Conservation (phyloP, 2,888 invertebrate genomes). For the Zygaena filipendulae region DNA sequence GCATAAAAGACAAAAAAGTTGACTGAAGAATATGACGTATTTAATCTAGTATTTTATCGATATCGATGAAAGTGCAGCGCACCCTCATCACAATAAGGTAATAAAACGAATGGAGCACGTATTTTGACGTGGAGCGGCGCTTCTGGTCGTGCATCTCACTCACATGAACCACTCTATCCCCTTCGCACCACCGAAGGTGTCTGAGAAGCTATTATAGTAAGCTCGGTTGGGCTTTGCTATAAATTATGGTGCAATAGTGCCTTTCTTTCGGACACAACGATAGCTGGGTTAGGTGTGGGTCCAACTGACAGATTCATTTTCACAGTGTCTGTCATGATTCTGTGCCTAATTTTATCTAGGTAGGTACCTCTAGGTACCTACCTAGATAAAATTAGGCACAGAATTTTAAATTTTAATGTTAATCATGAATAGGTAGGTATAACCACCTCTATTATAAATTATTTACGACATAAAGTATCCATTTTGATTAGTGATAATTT, state of each 20-base stretch:
- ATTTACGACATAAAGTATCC: too few relatives aligned
- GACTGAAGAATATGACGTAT: too few relatives aligned
- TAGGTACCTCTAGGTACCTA: too few relatives aligned
- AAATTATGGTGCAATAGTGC: constrained; percentile 62
- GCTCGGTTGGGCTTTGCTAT: constrained; percentile 48
- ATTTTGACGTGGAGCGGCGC: constrained; percentile 69
- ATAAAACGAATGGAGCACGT: constrained; percentile 69
- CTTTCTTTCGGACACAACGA: constrained; percentile 46
- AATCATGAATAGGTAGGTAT: too few relatives aligned
- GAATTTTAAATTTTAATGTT: too few relatives aligned
- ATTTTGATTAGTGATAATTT: too few relatives aligned
- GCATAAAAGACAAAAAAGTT: too few relatives aligned
- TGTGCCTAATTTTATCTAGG: too few relatives aligned
- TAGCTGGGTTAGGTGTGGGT: constrained; percentile 31
- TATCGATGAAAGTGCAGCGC: constrained; percentile 25
- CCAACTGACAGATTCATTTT: constrained; percentile 42
- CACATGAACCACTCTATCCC: constrained; percentile 31
- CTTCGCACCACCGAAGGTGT: constrained; percentile 44
- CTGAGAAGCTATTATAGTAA: constrained; percentile 60
- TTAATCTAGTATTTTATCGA: too few relatives aligned
- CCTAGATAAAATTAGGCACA: too few relatives aligned
- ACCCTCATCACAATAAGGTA: constrained; percentile 39
- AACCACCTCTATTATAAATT: too few relatives aligned
- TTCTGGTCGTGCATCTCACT: constrained; percentile 53
- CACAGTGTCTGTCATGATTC: constrained; percentile 6